A percentile compares a stretch with the other conserved stretches of the same genome.
Evolutionary conservation across 2,113 vertebrate species (phyloP).

Genomic region (Prionailurus viverrinus): DNA sequence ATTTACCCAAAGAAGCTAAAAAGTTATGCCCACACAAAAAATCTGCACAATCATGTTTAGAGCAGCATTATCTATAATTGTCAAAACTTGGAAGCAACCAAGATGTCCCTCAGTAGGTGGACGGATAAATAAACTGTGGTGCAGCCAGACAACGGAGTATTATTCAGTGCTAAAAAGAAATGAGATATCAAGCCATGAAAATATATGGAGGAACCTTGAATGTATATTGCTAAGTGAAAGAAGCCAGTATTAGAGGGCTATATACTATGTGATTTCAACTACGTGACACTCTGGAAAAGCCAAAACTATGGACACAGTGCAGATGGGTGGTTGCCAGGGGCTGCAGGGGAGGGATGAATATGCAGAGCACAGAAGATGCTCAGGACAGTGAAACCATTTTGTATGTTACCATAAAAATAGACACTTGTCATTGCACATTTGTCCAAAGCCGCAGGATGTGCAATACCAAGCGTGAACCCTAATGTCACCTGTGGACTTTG

Average conservation of each 20-base stretch:
- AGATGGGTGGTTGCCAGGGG: background rate
- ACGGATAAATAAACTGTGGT: background rate
- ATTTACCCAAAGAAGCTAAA: background rate
- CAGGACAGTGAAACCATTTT: background rate
- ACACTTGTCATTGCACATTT: background rate
- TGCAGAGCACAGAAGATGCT: background rate
- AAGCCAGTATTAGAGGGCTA: background rate
- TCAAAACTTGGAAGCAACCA: background rate
- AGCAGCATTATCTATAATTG: background rate
- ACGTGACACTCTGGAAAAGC: background rate
- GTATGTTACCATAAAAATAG: background rate
- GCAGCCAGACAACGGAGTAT: background rate
- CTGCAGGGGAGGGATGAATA: background rate
- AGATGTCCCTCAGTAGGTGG: background rate
- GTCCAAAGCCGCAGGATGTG: background rate
- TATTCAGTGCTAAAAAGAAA: background rate
- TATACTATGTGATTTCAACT: background rate
- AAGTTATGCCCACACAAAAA: conserved; percentile 12
- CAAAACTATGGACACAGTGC: background rate
- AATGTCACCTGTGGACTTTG: background rate
- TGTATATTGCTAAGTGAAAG: background rate
- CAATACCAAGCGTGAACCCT: background rate
- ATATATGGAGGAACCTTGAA: background rate
- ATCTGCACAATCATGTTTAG: background rate
- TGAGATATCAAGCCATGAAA: background rate